Percentiles rank a stretch among this genome's conserved stretches.
These are phyloP conservation scores for Synanceia verrucosa DNA, from an alignment of 2,797 vertebrate genomes.

Conservation along the genomic window DNA sequence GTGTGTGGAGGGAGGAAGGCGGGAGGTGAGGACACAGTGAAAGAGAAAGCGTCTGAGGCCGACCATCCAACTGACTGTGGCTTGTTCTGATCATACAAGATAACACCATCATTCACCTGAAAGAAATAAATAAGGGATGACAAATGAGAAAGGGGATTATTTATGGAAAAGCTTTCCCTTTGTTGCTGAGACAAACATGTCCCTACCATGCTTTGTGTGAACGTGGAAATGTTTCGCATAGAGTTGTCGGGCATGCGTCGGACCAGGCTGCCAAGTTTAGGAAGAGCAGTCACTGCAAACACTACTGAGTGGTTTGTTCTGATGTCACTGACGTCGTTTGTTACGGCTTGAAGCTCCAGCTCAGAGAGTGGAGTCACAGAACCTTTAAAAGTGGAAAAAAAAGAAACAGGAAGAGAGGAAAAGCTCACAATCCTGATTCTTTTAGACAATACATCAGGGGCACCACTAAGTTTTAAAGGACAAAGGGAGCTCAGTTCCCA, in stretches of 20 bases:
- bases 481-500: too few species aligned
- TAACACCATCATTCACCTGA: conserved; percentile 84
- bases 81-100: conserved; percentile 85
- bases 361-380: conserved; percentile 82
- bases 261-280: conserved; percentile 85
- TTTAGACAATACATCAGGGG: not conserved
- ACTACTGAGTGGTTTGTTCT: conserved; percentile 82
- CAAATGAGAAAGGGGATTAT: not conserved
- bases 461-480: not conserved
- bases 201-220: conserved; percentile 90
- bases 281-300: conserved; percentile 79
- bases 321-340: conserved; percentile 77
- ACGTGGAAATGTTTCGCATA: conserved; percentile 79
- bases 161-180: not conserved
- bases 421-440: not conserved
- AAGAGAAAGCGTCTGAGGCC: conserved; percentile 84
- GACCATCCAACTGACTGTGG: conserved; percentile 80
- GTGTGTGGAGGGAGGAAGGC: conserved; percentile 82
- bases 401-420: not conserved
- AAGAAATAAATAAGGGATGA: not conserved
- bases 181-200: not conserved
- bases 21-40: conserved; percentile 85
- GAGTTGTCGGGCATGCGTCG: conserved; percentile 73
- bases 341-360: conserved; percentile 84
- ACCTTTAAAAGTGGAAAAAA: conserved; percentile 72